Conservation (phyloP, 2,797 vertebrate species). For the Lepilemur septentrionalis region DNA sequence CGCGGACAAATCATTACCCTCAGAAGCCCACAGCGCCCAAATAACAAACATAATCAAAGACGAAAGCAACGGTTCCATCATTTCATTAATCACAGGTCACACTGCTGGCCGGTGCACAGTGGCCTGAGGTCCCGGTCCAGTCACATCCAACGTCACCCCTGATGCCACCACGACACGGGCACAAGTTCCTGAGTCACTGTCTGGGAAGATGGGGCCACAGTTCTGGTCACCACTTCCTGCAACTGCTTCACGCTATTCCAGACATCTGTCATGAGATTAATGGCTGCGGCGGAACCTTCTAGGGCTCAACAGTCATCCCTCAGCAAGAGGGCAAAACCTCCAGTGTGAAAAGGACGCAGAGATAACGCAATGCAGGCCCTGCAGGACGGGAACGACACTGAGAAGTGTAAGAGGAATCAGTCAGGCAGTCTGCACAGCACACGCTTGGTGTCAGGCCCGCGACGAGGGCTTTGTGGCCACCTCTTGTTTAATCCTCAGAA, state of each 20-base stretch:
- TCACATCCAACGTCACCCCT: neutral
- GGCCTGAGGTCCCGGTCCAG: neutral
- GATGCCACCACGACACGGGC: neutral
- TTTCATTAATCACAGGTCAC: neutral
- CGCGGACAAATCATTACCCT: slow-evolving; percentile 35
- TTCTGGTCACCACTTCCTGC: neutral
- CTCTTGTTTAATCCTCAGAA: neutral
- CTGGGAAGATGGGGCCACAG: neutral
- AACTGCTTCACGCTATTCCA: neutral
- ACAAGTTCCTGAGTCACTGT: neutral
- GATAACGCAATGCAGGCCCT: neutral
- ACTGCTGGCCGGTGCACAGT: neutral
- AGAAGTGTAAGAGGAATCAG: neutral
- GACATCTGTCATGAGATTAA: neutral
- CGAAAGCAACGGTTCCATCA: neutral
- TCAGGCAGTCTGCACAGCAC: accelerated
- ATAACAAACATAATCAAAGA: neutral
- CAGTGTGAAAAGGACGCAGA: neutral
- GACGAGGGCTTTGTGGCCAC: neutral
- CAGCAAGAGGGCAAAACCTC: neutral
- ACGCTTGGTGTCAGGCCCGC: accelerated
- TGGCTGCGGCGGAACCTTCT: neutral
- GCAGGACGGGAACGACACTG: accelerated
- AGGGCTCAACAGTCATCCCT: neutral
- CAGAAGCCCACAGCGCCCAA: neutral